Evolutionary conservation across 2,113 vertebrate species (phyloP), one percentile per base, ranked within the genome.

Genomic region (Rattus rattus): DNA sequence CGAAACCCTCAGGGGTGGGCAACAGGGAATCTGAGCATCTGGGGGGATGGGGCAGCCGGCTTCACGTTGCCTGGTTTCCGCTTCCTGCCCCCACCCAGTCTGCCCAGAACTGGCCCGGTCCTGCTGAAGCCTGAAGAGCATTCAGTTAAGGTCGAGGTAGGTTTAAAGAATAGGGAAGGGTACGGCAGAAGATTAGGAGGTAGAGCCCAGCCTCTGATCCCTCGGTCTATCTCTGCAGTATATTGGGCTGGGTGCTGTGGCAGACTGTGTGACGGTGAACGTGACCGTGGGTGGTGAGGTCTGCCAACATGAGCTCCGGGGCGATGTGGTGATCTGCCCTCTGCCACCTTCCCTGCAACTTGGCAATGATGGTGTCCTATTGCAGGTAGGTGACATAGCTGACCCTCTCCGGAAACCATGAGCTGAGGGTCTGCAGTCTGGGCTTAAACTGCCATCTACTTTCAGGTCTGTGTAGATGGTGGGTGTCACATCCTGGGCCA

Each of bases 261-360:
- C 98, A 52, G 80, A 97, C 86, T 99, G 99, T 56, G 99, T 99
- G 99, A 98, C 98, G 93, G 98, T 99, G 98, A 98, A 98, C 56
- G 99, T 99, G 99, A 99, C 98, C 0, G 98, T 99, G 97, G 99
- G 98, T 19, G 99, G 98, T n/a, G 97, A 93, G 49, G 98, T 99
- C 96, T 99, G 99, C 98, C 98, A 98, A 67, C 98, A 99, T 39
- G 99, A 98, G 36, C 98, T 99, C 95, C 97, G 99, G 97, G 99
- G 99, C 61, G 99, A 99, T 0, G 98, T 99, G 96, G 99, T 99
- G 94, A 99, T 98, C 2, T 99, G 99, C 96, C 98, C 98, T 72
- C 98, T 99, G 94, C 99, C 99, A 59, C 98, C 97, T 13, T 97
- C 99, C 81, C 94, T 99, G 96, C 98, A 20, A 52, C 98, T 99